Conservation (phyloP, 2,888 invertebrate species). For the Bellardia bayeri region DNA sequence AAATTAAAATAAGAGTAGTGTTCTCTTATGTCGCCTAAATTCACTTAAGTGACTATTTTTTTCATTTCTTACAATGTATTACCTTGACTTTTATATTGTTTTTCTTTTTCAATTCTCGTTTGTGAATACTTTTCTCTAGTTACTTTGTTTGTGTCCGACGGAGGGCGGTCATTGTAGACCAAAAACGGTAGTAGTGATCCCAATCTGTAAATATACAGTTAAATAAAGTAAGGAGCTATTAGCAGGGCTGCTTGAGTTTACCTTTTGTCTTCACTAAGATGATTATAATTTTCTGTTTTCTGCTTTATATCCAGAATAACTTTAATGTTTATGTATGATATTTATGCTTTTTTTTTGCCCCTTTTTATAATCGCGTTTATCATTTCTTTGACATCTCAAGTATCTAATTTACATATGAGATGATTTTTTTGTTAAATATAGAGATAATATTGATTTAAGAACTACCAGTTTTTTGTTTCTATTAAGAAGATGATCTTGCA, state of each 20-base stretch:
- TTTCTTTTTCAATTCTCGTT: not conserved
- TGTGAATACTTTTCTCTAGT: slow-evolving; percentile 4
- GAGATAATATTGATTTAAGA: slow-evolving; percentile 70
- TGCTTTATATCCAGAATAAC: not conserved
- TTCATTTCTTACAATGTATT: slow-evolving; percentile 4
- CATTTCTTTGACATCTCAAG: slow-evolving; percentile 68
- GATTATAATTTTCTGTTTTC: not conserved
- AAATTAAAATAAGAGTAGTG: not conserved
- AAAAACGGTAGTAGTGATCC: slow-evolving; percentile 59
- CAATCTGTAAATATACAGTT: slow-evolving; percentile 66
- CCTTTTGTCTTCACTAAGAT: not conserved
- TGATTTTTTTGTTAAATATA: slow-evolving; percentile 44
- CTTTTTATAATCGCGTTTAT: slow-evolving; percentile 43
- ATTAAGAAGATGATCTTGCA: slow-evolving; percentile 56
- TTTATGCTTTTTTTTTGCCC: slow-evolving; percentile 39
- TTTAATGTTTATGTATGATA: slow-evolving; percentile 47
- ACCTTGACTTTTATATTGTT: slow-evolving; percentile 27
- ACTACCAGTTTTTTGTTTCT: not conserved
- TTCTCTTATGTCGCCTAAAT: not conserved
- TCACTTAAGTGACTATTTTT: not conserved
- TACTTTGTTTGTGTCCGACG: not conserved
- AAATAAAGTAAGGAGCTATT: slow-evolving; percentile 62
- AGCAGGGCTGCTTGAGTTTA: not conserved
- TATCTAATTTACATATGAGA: slow-evolving; percentile 71
- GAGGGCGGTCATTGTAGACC: slow-evolving; percentile 5